These are phyloP conservation scores for Calameuta pallipes DNA, from an alignment of 2,888 invertebrate species.

Conservation along the genomic window DNA sequence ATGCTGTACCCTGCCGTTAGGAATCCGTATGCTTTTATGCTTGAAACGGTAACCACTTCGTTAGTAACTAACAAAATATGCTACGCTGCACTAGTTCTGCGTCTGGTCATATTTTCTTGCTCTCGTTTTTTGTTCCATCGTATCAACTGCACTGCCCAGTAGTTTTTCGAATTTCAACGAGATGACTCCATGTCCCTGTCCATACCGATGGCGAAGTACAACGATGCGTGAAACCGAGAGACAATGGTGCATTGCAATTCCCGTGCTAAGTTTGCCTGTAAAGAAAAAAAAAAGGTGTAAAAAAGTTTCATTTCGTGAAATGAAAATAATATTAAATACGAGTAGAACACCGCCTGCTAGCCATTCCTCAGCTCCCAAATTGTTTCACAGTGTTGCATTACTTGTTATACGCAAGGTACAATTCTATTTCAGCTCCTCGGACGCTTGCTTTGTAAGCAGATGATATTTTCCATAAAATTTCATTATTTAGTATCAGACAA, in stretches of 20 bases:
- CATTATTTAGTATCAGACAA: background rate
- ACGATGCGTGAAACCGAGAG: slow-evolving; percentile 1
- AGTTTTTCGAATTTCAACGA: background rate
- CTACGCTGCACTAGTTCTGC: background rate
- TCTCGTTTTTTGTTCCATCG: background rate
- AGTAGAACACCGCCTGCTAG: slow-evolving; percentile 27
- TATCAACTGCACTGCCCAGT: background rate
- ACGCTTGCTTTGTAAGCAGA: background rate
- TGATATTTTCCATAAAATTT: background rate
- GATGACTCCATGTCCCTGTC: background rate
- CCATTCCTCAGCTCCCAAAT: slow-evolving; percentile 29
- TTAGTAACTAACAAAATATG: background rate
- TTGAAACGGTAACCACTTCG: background rate
- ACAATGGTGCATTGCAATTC: background rate
- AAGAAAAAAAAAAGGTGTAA: slow-evolving; percentile 11
- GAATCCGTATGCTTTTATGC: background rate
- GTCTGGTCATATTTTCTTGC: background rate
- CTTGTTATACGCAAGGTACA: background rate
- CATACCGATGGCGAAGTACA: background rate
- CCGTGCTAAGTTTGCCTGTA: background rate
- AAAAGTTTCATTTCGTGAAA: slow-evolving; percentile 41
- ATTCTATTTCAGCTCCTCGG: background rate
- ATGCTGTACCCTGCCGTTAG: background rate
- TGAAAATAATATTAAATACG: slow-evolving; percentile 45
- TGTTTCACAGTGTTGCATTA: slow-evolving; percentile 11